Conservation (phyloP, 2,888 invertebrate genomes). For the Trichogramma dendrolimi region DNA sequence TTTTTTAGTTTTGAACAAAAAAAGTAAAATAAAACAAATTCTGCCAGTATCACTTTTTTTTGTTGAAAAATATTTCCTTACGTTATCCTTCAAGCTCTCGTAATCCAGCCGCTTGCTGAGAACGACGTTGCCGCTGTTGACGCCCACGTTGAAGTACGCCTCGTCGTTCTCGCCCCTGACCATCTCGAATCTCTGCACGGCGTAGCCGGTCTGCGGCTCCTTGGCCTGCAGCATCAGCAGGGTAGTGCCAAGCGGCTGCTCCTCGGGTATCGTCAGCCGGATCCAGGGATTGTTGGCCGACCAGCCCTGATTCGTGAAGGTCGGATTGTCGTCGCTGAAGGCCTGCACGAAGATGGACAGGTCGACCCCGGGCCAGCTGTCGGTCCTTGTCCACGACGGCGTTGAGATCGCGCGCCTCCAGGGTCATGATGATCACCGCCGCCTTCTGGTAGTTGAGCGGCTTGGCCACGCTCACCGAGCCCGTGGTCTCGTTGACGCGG, state of each 20-base stretch:
- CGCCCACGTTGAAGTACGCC: slow-evolving; percentile 50
- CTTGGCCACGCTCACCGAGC: slow-evolving; percentile 66
- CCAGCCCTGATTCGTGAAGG: slow-evolving; percentile 72
- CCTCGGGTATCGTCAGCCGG: slow-evolving; percentile 67
- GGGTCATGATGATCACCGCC: slow-evolving; percentile 69
- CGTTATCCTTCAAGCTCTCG: slow-evolving; percentile 64
- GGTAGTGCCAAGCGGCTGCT: slow-evolving; percentile 70
- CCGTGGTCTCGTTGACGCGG: slow-evolving; percentile 66
- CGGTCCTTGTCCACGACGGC: slow-evolving; percentile 63
- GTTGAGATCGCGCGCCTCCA: slow-evolving; percentile 67
- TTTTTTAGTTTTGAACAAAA: slow-evolving; percentile 27
- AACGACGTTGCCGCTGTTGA: slow-evolving; percentile 72
- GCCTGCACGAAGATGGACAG: slow-evolving; percentile 76
- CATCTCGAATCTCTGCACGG: slow-evolving; percentile 57
- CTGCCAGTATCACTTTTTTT: neutral
- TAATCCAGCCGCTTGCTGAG: slow-evolving; percentile 73
- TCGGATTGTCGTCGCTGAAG: slow-evolving; percentile 71
- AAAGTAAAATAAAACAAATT: neutral
- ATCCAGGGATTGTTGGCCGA: slow-evolving; percentile 66
- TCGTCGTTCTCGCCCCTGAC: slow-evolving; percentile 44
- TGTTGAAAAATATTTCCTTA: slow-evolving; percentile 34
- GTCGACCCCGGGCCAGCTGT: slow-evolving; percentile 64
- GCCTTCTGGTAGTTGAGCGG: slow-evolving; percentile 69
- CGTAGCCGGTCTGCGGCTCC: slow-evolving; percentile 65
- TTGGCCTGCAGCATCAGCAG: slow-evolving; percentile 66